Evolutionary conservation across 2,797 vertebrate genomes (phyloP).

Genomic region (Mormyrus proboscirostris): DNA sequence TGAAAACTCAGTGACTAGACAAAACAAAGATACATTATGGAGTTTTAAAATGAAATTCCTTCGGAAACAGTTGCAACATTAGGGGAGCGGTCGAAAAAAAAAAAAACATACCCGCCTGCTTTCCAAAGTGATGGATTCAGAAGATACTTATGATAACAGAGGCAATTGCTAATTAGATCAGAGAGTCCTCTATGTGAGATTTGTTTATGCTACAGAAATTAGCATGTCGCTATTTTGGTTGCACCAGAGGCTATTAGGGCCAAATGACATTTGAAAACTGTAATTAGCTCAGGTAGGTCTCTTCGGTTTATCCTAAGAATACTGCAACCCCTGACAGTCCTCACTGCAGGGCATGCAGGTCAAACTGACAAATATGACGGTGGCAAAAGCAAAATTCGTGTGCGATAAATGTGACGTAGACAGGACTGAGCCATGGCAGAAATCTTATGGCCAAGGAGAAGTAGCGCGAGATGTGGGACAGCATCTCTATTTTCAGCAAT

Average conservation of each 20-base stretch:
- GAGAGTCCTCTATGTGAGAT: constrained; percentile 30
- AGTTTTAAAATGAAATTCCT: not conserved
- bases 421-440: not conserved
- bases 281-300: constrained; percentile 38
- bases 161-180: constrained; percentile 42
- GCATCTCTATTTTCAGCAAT: not conserved
- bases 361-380: not conserved
- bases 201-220: constrained; percentile 45
- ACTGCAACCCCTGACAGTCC: not conserved
- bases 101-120: not conserved
- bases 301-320: constrained; percentile 24
- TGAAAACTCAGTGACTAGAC: not conserved
- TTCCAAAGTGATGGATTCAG: not conserved
- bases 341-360: not conserved
- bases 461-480: not conserved
- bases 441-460: not conserved
- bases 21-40: not conserved
- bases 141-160: constrained; percentile 20
- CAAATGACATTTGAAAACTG: constrained; percentile 32
- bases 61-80: not conserved
- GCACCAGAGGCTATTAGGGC: constrained; percentile 31
- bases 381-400: not conserved
- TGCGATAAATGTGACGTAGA: not conserved
- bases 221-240: constrained; percentile 36
- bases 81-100: not conserved